Base-by-base conservation (phyloP, 2,888 invertebrate species). In the Lamellibrachia satsuma region DNA sequence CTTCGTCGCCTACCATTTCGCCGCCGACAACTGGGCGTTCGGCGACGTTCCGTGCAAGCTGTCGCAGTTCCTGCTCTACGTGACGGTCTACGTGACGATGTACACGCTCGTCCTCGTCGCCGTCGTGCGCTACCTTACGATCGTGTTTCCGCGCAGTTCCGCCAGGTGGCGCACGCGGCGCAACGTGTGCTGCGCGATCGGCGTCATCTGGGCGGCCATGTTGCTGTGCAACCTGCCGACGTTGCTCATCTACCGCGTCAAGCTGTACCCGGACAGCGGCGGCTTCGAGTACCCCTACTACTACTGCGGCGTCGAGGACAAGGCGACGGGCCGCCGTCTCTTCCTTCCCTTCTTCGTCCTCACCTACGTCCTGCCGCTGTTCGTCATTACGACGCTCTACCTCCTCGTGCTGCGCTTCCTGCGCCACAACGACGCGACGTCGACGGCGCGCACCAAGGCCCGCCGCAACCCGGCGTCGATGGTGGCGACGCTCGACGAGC, bases 341-440 rank as follows among this genome's bases (percentile, higher is more conserved):
- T 95, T 95, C 92, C 94, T 94, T 8, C 94, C 94, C 22, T 96
- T 99, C 97, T 98, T 99, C 96, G 97, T 98, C 94, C 98, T 98
- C 93, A 98, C 98, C 92, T 99, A 98, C 97, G 98, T 98, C 94
- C 97, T 98, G 94, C 99, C 99, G 2, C 97, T 99, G 96, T 97
- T 98, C 92, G 97, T 98, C 95, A 99, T 98, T 95, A 98, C 98
- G 96, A 97, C 98, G 93, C 97, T 99, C 94, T 99, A 99, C 96
- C 97, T 98, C 97, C 97, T 98, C 95, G 98, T 99, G 98, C 97
- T 99, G 52, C 92, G 93, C 96, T 97, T 98, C 95, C 97, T 98
- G 95, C 97, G 99, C 94, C 98, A 99, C 98, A 98, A 98, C 95
- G 98, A 98, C 93, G 97, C 97, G 4, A 98, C 96, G 6, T 98